These are phyloP conservation scores for Chaetodon trifascialis DNA, from an alignment of 2,113 vertebrate genomes.

Conservation along the genomic window DNA sequence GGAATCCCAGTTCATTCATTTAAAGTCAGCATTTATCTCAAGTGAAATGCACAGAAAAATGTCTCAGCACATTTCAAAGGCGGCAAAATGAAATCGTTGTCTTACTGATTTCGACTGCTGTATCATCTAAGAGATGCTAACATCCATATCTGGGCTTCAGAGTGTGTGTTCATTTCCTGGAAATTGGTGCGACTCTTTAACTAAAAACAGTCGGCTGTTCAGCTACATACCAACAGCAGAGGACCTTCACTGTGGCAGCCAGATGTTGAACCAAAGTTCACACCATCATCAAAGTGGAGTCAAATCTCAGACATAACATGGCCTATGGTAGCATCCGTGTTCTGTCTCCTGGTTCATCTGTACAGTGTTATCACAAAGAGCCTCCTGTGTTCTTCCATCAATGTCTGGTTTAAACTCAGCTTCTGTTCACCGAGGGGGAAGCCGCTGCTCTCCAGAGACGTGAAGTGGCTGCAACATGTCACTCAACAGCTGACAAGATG, in stretches of 20 bases:
- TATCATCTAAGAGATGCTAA: background rate
- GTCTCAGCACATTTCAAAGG: background rate
- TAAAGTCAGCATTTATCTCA: background rate
- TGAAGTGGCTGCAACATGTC: conserved; percentile 18
- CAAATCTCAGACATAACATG: background rate
- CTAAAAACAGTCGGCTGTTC: conserved; percentile 23
- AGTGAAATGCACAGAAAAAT: background rate
- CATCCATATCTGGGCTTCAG: conserved; percentile 18
- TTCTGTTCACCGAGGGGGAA: background rate
- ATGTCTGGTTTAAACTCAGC: background rate
- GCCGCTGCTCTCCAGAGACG: conserved; percentile 1
- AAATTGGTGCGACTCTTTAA: background rate
- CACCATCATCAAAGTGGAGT: background rate
- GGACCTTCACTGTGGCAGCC: background rate
- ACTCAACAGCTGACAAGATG: conserved; percentile 37
- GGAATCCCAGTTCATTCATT: background rate
- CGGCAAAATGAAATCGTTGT: background rate
- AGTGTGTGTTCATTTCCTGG: background rate
- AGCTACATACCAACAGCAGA: background rate
- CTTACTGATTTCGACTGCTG: background rate
- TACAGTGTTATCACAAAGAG: conserved; percentile 8
- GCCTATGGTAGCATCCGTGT: background rate
- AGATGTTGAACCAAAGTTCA: conserved; percentile 7
- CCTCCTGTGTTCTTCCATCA: conserved; percentile 6
- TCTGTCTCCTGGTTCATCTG: background rate